Evolutionary conservation across 2,888 invertebrate genomes (phyloP), one percentile per base, ranked within the genome.

Genomic region (Eupithecia insigniata): DNA sequence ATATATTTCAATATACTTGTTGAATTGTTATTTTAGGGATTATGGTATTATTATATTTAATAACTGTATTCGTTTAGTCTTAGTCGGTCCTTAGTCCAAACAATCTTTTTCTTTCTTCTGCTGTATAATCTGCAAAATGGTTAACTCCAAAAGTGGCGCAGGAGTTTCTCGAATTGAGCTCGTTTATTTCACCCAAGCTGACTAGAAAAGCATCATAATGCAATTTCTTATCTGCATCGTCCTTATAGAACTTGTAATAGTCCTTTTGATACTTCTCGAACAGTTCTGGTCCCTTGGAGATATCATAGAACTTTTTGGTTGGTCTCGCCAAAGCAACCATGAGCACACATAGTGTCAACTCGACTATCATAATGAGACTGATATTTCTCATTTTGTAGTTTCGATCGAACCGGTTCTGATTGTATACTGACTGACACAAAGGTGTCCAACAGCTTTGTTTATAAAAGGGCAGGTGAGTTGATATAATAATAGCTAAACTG

Each of bases 181-280:
- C 36, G 36, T 73, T 77, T 55, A 72, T 75, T 16, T 67, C 51
- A 10, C 55, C 36, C 32, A 78, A 67, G 30, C 43, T 74, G 10
- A 72, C 55, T 12, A 65, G 34, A 32, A 87, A 87, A 6, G 78
- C 77, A 34, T 80, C 43, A 60, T 78, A 85, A 69, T 84, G 87
- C 18, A 69, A 16, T 10, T 80, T 67, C 66, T 74, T 80, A 32
- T 85, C 85, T 0, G 69, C 79, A 0, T 81, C 80, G 70, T 83
- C 77, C 67, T 81, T 81, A 71, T 85, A 86, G 1, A 72, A 61
- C 71, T 76, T 83, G 18, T 81, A 74, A 67, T 77, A 76, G 22
- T 84, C 80, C 30, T 75, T 76, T 0, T 81, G 77, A 67, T 83
- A 86, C 16, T 83, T 75, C 34, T 83, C 81, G 39, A 85, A 87